phyloP scores from a whole-genome alignment of 2,113 vertebrate genomes.

The Bungarus multicinctus region DNA sequence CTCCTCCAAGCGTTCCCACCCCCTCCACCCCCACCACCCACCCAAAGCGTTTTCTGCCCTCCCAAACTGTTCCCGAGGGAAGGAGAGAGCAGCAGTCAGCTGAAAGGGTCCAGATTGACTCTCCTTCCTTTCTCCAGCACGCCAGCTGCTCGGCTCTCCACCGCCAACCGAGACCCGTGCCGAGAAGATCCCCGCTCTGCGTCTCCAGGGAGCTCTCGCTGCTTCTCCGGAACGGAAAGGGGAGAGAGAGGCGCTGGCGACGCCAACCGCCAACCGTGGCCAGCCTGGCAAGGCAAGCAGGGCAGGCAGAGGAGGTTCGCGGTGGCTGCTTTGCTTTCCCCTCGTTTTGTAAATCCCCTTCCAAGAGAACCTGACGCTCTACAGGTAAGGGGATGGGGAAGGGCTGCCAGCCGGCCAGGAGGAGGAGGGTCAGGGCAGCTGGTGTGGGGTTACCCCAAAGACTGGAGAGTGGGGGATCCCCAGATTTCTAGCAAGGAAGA shows the following conservation, averaged over 20 bases:
- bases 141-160: neutral
- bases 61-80: neutral
- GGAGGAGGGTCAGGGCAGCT: neutral
- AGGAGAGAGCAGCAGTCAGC: neutral
- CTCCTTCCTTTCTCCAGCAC: neutral
- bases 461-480: neutral
- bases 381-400: neutral
- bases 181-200: neutral
- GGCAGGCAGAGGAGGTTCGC: neutral
- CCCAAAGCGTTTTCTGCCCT: neutral
- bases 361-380: neutral
- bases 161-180: neutral
- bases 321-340: neutral
- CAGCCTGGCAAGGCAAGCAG: neutral
- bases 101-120: neutral
- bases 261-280: neutral
- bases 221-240: neutral
- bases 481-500: constrained; percentile 22
- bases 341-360: neutral
- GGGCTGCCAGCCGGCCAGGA: neutral
- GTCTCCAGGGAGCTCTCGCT: neutral
- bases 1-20: neutral
- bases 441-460: neutral
- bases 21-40: neutral
- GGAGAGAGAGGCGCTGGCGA: neutral